phyloP scores from a whole-genome alignment of 2,113 vertebrate species.

The Anseranas semipalmata region DNA sequence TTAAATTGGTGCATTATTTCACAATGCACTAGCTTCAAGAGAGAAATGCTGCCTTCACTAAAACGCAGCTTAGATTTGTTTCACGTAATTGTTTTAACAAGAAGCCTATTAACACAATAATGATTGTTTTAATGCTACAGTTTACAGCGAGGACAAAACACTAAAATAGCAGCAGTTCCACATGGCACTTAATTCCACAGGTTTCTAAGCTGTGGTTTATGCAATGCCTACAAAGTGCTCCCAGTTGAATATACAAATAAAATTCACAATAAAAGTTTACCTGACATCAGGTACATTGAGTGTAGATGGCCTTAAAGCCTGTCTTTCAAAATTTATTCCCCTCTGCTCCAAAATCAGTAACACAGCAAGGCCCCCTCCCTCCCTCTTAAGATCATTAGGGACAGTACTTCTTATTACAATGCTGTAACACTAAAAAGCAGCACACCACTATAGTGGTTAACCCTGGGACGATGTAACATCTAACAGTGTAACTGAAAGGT shows the following conservation, averaged over 20 bases:
- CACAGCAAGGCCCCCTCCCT: slow-evolving; percentile 55
- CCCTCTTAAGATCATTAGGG: slow-evolving; percentile 53
- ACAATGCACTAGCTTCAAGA: slow-evolving; percentile 83
- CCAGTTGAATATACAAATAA: slow-evolving; percentile 85
- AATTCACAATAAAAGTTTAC: slow-evolving; percentile 81
- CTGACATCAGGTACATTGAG: slow-evolving; percentile 80
- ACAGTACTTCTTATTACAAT: slow-evolving; percentile 64
- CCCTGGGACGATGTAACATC: slow-evolving; percentile 69
- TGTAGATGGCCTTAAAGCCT: slow-evolving; percentile 64
- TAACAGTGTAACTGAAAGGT: slow-evolving; percentile 69
- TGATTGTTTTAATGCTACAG: slow-evolving; percentile 97
- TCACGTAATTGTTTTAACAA: slow-evolving; percentile 78
- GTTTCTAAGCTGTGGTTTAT: slow-evolving; percentile 75
- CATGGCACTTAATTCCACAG: slow-evolving; percentile 83
- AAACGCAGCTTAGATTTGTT: slow-evolving; percentile 73
- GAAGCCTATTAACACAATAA: slow-evolving; percentile 82
- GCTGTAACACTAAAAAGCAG: slow-evolving; percentile 74
- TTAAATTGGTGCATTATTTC: slow-evolving; percentile 73
- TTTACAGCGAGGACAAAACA: slow-evolving; percentile 84
- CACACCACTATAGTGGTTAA: slow-evolving; percentile 81
- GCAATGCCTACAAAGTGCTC: slow-evolving; percentile 96
- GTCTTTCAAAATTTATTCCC: slow-evolving; percentile 55
- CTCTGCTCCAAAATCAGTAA: slow-evolving; percentile 50
- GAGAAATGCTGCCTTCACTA: slow-evolving; percentile 72
- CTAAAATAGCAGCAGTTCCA: slow-evolving; percentile 94